Conservation (phyloP, 2,797 vertebrate genomes). For the Yasuhikotakia modesta region DNA sequence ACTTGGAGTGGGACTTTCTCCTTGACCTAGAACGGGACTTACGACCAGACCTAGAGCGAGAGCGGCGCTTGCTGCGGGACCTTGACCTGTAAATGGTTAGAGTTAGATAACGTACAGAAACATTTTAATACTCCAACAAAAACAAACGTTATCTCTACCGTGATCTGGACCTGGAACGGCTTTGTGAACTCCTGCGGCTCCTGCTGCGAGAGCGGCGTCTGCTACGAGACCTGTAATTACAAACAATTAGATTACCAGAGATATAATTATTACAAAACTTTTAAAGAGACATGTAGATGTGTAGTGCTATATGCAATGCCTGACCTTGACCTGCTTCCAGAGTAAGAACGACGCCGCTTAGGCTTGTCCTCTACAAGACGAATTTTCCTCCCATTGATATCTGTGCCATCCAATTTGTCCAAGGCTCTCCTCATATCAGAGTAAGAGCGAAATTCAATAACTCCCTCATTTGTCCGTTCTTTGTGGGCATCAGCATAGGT, state of each 20-base stretch:
- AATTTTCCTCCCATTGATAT: constrained; percentile 90
- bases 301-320: neutral
- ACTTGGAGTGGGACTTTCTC: constrained; percentile 80
- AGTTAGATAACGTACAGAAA: neutral
- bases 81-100: constrained; percentile 55
- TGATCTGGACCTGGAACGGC: constrained; percentile 76
- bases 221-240: constrained; percentile 79
- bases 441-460: constrained; percentile 87
- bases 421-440: constrained; percentile 89
- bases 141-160: constrained; percentile 46
- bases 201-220: constrained; percentile 84
- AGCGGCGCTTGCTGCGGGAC: constrained; percentile 66
- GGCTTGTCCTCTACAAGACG: constrained; percentile 88
- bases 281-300: neutral
- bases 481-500: constrained; percentile 93
- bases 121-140: neutral
- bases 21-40: constrained; percentile 64
- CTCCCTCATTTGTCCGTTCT: constrained; percentile 88
- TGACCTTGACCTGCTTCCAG: constrained; percentile 87
- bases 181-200: constrained; percentile 80
- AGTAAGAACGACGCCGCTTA: constrained; percentile 83
- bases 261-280: no score
- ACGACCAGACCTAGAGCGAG: constrained; percentile 68
- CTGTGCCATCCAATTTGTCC: constrained; percentile 89
- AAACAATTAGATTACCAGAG: no score